Base-by-base conservation (phyloP, 2,113 vertebrate species). In the Anguilla japonica region DNA sequence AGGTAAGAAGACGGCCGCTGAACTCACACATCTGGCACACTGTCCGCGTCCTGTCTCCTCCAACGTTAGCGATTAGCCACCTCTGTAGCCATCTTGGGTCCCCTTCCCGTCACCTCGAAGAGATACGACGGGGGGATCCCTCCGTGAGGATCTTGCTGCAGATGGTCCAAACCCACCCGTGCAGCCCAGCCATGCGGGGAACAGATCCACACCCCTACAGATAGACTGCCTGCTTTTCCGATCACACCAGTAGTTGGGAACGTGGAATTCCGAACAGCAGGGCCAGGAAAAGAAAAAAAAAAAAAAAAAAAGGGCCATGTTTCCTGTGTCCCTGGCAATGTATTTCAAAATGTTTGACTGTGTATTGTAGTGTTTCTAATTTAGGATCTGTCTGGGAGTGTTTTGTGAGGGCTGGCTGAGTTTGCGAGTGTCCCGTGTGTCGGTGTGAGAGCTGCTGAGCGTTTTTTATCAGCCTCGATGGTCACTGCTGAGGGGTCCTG, bases 1-100 rank as follows among this genome's bases (percentile, higher is more conserved):
- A 99, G 97, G 98, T 99, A 92, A 83, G 18, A 46, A 16, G 14
- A 46, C 14, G 14, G 56, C 56, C n/a, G 1, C 46, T 16, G n/a
- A 39, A 20, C 11, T 46, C 46, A 20, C 11, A 29, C 46, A 26
- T 34, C n/a, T 83, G 53, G 81, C 22, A 15, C 22, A 18, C n/a
- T 1, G 43, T 9, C 18, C 13, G 5, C 15, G 15, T 75, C 20
- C 57, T 26, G 4, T 75, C n/a, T 75, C 71, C 11, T 75, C 71
- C 71, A 5, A 13, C 5, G n/a, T 34, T 34, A 75, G 71, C n/a
- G 2, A 29, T 75, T 34, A 75, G 6, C 43, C 20, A 11, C 50
- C 8, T 46, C 81, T 56, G 46, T 14, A 34, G 4, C 43, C 20
- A 43, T 53, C 50, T 6, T n/a, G n/a, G 81, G 22, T 53, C 2